Conservation (phyloP, 2,888 invertebrate genomes). For the Hermodice carunculata region DNA sequence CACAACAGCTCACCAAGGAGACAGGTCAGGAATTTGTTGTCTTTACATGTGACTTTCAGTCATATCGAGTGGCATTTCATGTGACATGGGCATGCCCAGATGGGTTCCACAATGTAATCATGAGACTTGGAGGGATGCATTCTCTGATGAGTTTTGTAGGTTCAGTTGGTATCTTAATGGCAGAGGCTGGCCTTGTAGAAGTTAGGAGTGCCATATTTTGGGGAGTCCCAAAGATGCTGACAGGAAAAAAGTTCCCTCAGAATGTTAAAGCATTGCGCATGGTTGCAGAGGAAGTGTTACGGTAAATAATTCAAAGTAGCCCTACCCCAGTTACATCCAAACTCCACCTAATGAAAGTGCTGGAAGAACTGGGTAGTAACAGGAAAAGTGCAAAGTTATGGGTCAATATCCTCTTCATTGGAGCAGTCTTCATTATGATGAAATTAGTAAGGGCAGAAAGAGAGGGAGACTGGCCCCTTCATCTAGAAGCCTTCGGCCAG, state of each 20-base stretch:
- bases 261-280: not conserved
- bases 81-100: not conserved
- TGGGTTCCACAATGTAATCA: not conserved
- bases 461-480: constrained; percentile 41
- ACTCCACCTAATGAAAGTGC: not conserved
- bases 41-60: not conserved
- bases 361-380: not conserved
- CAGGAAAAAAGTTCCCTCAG: constrained; percentile 3
- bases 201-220: not conserved
- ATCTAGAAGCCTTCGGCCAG: constrained; percentile 28
- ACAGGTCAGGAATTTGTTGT: not conserved
- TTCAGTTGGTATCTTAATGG: not conserved
- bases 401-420: constrained; percentile 35
- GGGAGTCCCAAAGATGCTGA: not conserved
- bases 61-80: not conserved
- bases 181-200: not conserved
- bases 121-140: constrained; percentile 1
- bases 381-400: constrained; percentile 26
- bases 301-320: not conserved
- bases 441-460: constrained; percentile 36
- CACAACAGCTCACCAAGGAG: not conserved
- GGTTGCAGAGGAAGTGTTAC: not conserved
- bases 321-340: too few relatives aligned
- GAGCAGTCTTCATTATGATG: constrained; percentile 39
- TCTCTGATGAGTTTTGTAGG: constrained; percentile 1